Conservation (phyloP, 2,797 vertebrate species). For the Linurgus olivaceus region DNA sequence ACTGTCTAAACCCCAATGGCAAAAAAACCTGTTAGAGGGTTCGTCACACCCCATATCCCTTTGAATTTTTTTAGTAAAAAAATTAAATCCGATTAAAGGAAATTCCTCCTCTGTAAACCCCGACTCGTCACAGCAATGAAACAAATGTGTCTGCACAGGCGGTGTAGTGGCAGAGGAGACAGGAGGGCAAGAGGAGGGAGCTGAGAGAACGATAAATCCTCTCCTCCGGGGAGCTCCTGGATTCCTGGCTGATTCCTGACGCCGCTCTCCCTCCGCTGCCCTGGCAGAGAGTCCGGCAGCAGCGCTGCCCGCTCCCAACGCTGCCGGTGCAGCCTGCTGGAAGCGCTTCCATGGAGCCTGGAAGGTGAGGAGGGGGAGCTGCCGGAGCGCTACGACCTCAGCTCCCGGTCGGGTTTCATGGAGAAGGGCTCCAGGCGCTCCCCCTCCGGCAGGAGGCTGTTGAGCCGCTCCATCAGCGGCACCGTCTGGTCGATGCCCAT, state of each 20-base stretch:
- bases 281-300: neutral
- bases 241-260: neutral
- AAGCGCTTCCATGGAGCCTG: neutral
- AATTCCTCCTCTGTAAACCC: neutral
- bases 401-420: conserved; percentile 86
- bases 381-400: conserved; percentile 45
- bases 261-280: neutral
- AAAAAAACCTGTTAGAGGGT: neutral
- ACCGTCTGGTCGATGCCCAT: conserved; percentile 98
- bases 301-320: neutral
- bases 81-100: neutral
- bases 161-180: neutral
- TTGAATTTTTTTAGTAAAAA: neutral
- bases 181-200: neutral
- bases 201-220: neutral
- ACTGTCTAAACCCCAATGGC: neutral
- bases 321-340: neutral
- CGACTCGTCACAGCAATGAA: neutral
- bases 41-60: neutral
- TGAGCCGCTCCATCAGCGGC: conserved; percentile 95
- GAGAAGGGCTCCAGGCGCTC: conserved; percentile 95
- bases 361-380: neutral
- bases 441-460: conserved; percentile 90
- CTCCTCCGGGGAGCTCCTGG: neutral
- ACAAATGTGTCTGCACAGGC: neutral